A percentile compares a stretch with the other conserved stretches of the same genome.
phyloP scores from a whole-genome alignment of 1,140 invertebrate species.

The Tetramorium alpestre region DNA sequence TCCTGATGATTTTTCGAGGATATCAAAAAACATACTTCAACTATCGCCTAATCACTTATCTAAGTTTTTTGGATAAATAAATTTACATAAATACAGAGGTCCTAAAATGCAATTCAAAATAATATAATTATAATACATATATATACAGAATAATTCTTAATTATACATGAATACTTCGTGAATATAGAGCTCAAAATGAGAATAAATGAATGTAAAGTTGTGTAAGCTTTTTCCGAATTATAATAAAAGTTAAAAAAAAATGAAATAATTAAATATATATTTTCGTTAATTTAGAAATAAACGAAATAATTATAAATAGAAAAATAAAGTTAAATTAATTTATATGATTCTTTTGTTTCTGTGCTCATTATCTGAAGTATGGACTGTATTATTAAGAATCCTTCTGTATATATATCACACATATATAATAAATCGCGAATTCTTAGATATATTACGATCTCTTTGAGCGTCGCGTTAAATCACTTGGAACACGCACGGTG shows the following conservation, averaged over 20 bases:
- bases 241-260: background rate
- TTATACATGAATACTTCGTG: background rate
- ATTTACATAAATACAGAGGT: constrained; percentile 10
- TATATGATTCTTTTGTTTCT: background rate
- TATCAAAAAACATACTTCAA: background rate
- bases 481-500: constrained; percentile 68
- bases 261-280: background rate
- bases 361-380: background rate
- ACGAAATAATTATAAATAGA: background rate
- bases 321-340: background rate
- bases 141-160: constrained; percentile 8
- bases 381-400: constrained; percentile 3
- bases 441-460: constrained; percentile 35
- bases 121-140: background rate
- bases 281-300: background rate
- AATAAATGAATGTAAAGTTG: background rate
- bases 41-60: background rate
- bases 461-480: constrained; percentile 52
- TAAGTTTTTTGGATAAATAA: background rate
- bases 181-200: background rate
- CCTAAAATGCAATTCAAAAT: background rate
- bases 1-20: background rate
- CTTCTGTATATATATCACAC: constrained; percentile 18
- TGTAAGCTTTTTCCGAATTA: background rate
- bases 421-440: constrained; percentile 53